Percentiles rank a stretch among this genome's conserved stretches.
phyloP scores from a whole-genome alignment of 2,888 invertebrate genomes.

The Cryptocheilus praepositus region DNA sequence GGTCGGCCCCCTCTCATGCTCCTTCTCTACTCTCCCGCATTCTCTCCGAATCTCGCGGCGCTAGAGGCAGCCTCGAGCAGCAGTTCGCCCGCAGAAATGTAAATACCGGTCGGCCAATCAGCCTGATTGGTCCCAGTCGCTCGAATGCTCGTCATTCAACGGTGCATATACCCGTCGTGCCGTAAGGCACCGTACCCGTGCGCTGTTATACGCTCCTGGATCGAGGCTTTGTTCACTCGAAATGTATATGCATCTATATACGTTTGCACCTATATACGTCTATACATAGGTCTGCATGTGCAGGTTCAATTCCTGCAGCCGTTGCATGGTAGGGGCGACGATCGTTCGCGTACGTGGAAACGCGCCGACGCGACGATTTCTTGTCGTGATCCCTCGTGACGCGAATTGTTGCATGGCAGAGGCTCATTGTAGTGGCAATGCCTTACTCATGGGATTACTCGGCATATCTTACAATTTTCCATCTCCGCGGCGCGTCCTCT shows the following conservation, averaged over 20 bases:
- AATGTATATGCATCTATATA: slow-evolving; percentile 8
- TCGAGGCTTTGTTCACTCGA: slow-evolving; percentile 57
- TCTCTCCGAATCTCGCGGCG: slow-evolving; percentile 46
- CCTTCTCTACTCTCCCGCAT: slow-evolving; percentile 26
- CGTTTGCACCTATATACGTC: slow-evolving; percentile 10
- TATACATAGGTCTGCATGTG: slow-evolving; percentile 17
- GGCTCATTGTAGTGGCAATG: slow-evolving; percentile 53
- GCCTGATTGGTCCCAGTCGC: slow-evolving; percentile 74
- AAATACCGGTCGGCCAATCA: slow-evolving; percentile 73
- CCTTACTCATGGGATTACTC: slow-evolving; percentile 18
- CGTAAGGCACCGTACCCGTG: slow-evolving; percentile 47
- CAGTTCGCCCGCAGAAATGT: slow-evolving; percentile 67
- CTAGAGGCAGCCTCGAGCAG: slow-evolving; percentile 37
- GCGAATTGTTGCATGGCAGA: slow-evolving; percentile 50
- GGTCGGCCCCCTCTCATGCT: not conserved
- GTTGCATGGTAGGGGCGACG: slow-evolving; percentile 35
- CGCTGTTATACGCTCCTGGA: slow-evolving; percentile 52
- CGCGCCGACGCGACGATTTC: slow-evolving; percentile 53
- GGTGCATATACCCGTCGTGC: slow-evolving; percentile 46
- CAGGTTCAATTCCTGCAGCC: slow-evolving; percentile 42
- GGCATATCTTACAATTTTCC: slow-evolving; percentile 48
- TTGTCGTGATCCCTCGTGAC: slow-evolving; percentile 47
- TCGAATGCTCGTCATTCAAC: slow-evolving; percentile 70
- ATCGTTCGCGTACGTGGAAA: slow-evolving; percentile 42
- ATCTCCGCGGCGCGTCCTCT: slow-evolving; percentile 35